Conservation (phyloP, 2,113 vertebrate species). For the Thermophis baileyi region DNA sequence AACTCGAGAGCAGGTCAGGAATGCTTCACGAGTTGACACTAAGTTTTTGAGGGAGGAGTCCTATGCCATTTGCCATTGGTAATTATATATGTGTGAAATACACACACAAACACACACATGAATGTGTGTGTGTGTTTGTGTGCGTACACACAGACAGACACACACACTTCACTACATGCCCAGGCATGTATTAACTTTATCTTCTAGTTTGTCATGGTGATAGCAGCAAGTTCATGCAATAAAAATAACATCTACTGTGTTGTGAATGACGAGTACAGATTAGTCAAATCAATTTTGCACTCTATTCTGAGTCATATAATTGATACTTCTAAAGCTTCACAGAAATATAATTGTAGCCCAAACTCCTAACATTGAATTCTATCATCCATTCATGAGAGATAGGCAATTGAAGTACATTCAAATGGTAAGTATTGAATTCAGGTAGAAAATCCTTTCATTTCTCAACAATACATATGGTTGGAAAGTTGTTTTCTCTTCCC, state of each 20-base stretch:
- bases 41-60: background rate
- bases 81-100: background rate
- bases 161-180: background rate
- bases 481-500: background rate
- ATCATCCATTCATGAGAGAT: background rate
- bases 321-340: background rate
- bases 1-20: too few relatives aligned
- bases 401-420: background rate
- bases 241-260: background rate
- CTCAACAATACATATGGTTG: background rate
- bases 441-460: background rate
- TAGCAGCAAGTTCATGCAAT: background rate
- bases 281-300: constrained; percentile 15
- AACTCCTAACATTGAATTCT: background rate
- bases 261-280: background rate
- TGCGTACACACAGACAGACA: background rate
- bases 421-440: constrained; percentile 2
- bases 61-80: background rate
- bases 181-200: background rate
- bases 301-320: constrained; percentile 4
- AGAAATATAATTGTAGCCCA: background rate
- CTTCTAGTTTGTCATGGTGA: background rate
- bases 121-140: too few relatives aligned
- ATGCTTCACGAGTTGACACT: too few relatives aligned
- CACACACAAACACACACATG: too few relatives aligned